These are phyloP conservation scores for Notothenia coriiceps DNA, from an alignment of 2,113 vertebrate genomes.

Conservation along the genomic window DNA sequence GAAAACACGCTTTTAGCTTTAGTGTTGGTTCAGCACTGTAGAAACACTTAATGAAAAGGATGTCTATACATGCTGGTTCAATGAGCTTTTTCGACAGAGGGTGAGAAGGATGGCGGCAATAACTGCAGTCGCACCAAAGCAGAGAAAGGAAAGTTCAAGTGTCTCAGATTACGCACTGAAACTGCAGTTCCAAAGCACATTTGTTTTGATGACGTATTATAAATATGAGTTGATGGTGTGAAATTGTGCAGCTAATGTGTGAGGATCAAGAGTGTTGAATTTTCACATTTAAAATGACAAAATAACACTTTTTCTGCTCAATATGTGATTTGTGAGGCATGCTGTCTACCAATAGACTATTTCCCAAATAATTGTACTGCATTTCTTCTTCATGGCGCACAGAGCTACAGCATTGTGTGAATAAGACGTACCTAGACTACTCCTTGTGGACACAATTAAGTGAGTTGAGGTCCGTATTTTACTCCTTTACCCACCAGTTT, in stretches of 20 bases:
- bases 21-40: constrained; percentile 2
- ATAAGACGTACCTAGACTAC: constrained; percentile 36
- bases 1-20: constrained; percentile 5
- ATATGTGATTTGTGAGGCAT: constrained; percentile 2
- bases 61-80: constrained; percentile 25
- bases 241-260: constrained; percentile 6
- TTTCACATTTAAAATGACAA: neutral
- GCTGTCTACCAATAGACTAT: neutral
- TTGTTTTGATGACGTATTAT: constrained; percentile 1
- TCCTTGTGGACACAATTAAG: constrained; percentile 59
- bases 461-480: constrained; percentile 12
- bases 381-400: neutral
- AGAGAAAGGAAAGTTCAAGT: neutral
- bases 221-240: neutral
- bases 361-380: neutral
- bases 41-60: constrained; percentile 33
- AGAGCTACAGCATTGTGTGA: constrained; percentile 34
- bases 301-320: constrained; percentile 19
- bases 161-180: neutral
- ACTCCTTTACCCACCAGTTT: constrained; percentile 26
- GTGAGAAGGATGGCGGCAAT: constrained; percentile 23
- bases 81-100: constrained; percentile 6
- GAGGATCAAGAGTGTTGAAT: constrained; percentile 1
- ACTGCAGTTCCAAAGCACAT: neutral
- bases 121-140: constrained; percentile 14